Conservation (phyloP, 2,797 vertebrate species). For the Sebastes ruberrimus region DNA sequence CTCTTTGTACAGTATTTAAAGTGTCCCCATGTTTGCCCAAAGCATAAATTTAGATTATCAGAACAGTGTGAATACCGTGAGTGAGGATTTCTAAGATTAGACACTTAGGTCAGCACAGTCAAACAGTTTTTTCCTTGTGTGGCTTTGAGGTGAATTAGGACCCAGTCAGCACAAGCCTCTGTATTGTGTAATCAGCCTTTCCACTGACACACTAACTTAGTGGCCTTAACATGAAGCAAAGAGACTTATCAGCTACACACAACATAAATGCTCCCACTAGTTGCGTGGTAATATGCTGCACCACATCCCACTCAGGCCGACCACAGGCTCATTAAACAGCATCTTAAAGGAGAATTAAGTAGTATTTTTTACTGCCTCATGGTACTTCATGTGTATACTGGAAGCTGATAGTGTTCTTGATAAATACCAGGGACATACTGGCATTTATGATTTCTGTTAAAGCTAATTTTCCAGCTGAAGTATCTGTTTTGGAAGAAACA, state of each 20-base stretch:
- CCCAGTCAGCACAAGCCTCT: conserved; percentile 38
- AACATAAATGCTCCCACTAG: conserved; percentile 41
- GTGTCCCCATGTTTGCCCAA: conserved; percentile 13
- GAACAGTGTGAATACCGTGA: conserved; percentile 5
- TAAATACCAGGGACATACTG: conserved; percentile 2
- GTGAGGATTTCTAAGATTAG: conserved; percentile 38
- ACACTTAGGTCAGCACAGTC: conserved; percentile 17
- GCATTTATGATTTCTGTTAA: conserved; percentile 13
- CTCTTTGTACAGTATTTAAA: conserved; percentile 26
- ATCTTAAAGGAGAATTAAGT: conserved; percentile 41
- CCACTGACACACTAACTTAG: conserved; percentile 54
- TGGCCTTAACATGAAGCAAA: conserved; percentile 45
- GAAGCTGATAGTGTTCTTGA: conserved; percentile 17
- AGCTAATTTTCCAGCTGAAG: conserved; percentile 27
- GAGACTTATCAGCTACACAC: conserved; percentile 47
- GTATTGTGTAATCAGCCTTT: conserved; percentile 57
- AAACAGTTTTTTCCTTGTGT: conserved; percentile 23
- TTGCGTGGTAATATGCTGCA: conserved; percentile 28
- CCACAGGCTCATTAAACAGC: conserved; percentile 52
- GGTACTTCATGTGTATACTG: conserved; percentile 23
- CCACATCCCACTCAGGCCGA: conserved; percentile 42
- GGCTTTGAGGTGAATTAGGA: conserved; percentile 23
- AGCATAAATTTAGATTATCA: conserved; percentile 33
- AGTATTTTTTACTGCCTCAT: conserved; percentile 20
- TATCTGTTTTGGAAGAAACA: conserved; percentile 19